Conservation (phyloP, 2,888 invertebrate species). For the Rhaphigaster nebulosa region DNA sequence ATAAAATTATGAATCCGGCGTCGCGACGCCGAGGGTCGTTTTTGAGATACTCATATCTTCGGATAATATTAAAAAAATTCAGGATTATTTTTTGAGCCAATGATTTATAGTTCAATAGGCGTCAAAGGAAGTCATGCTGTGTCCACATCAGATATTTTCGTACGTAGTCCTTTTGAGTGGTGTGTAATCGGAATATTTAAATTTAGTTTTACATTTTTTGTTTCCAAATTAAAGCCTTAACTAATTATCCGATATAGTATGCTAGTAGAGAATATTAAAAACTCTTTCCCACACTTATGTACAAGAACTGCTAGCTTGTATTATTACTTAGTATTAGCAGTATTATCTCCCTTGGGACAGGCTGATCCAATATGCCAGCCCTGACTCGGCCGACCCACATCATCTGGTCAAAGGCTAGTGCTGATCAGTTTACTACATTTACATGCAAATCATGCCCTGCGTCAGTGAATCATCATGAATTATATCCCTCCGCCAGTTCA, state of each 20-base stretch:
- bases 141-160: too few relatives aligned
- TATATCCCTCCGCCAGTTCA: not conserved
- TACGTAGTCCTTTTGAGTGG: too few relatives aligned
- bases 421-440: slow-evolving; percentile 31
- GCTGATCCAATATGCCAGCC: not conserved
- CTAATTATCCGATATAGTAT: not conserved
- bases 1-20: too few relatives aligned
- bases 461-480: slow-evolving; percentile 33
- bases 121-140: too few relatives aligned
- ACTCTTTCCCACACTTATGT: not conserved
- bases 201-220: too few relatives aligned
- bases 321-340: not conserved
- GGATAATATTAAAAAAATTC: too few relatives aligned
- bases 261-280: not conserved
- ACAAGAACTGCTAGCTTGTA: not conserved
- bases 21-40: too few relatives aligned
- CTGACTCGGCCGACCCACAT: not conserved
- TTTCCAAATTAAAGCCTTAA: too few relatives aligned
- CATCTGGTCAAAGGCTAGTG: slow-evolving; percentile 29
- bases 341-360: not conserved
- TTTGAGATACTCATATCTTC: too few relatives aligned
- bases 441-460: slow-evolving; percentile 18
- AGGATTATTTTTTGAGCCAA: too few relatives aligned
- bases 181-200: too few relatives aligned
- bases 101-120: too few relatives aligned